Evolutionary conservation across 2,797 vertebrate species (phyloP), one percentile per base, ranked within the genome.

Genomic region (Macroramphosus scolopax): DNA sequence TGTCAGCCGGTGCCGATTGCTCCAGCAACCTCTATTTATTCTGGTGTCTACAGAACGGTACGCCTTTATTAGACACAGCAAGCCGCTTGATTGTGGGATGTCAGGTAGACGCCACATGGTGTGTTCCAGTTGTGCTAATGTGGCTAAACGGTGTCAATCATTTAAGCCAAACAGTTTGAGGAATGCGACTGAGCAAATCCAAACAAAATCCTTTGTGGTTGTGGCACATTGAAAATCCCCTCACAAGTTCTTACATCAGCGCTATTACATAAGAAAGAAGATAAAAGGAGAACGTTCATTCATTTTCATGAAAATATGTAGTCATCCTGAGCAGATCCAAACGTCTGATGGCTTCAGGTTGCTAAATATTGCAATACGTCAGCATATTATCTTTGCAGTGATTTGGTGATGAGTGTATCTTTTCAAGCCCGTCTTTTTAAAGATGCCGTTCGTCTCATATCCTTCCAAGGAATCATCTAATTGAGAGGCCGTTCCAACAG

Each of bases 21-120:
- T 69, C 57, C 28, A 47, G 69, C 69, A 77, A 72, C 83, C 72
- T 68, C 77, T 70, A 77, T 84, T 84, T 80, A 80, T 64, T 53
- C 35, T 63, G 66, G 71, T 63, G 74, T 70, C 59, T 45, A 13
- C 47, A 68, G 63, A 71, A 63, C 46, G 24, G 9, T 43, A 50
- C 44, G 44, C 63, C 66, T 72, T 77, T 69, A 74, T 82, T 60
- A 63, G 51, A 67, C 53, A 22, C 12, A 33, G 17, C 64, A 61
- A 51, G 46, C 45, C 24, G 29, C 18, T 2, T 61, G 54, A 66
- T 68, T 47, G 43, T 13, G 29, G 61, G 34, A n/a, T 81, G 77
- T 71, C 39, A 70, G 39, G 16, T 36, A 26, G 33, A 57, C 32
- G 44, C 11, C 37, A 72, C 14, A 26, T 48, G 30, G 25, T 46